Base-by-base conservation (phyloP, 2,797 vertebrate species). In the Pseudomugil gertrudae region DNA sequence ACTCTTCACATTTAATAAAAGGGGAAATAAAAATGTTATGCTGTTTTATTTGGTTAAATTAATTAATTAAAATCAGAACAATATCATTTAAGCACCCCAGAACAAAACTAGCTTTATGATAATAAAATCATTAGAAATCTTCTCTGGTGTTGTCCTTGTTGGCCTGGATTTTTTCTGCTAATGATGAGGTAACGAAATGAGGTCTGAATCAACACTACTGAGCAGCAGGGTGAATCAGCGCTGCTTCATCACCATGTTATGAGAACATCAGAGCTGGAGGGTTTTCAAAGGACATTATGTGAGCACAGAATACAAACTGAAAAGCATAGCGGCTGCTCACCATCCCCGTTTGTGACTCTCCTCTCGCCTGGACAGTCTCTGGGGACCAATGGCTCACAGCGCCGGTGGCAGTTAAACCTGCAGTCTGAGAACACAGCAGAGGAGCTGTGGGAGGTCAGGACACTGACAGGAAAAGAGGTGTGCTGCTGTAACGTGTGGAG, bases 381-480 rank as follows among this genome's bases (percentile, higher is more conserved):
- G 60, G 91, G 83, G 61, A 94, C 81, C 1, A 80, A 57, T 11
- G 67, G 53, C 79, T 89, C 84, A n/a, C 93, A 94, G 53, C 92
- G 90, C 10, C 85, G 90, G 19, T 95, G 94, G 69, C 93, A 94
- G 79, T 94, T 95, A 56, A 94, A 93, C 86, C 85, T 93, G 85
- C 94, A 95, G 73, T 95, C 94, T 78, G 69, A 45, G 26, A 33
- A 36, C 40, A 50, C 5, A 5, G 43, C 21, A 48, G 40, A 43
- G 17, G 40, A n/a, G 40, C 35, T 17, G 40, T 1, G 6, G 5
- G 38, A 43, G 38, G 38, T 43, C 38, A 43, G 38, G 5, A 9
- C 17, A 8, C 36, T 40, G 36, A 17, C 15, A 15, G 38, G 38
- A 43, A n/a, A n/a, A 19, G 17, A 45, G 40, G 40, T n/a, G 40